Conservation (phyloP, 1,140 invertebrate species). For the Eufriesea mexicana region DNA sequence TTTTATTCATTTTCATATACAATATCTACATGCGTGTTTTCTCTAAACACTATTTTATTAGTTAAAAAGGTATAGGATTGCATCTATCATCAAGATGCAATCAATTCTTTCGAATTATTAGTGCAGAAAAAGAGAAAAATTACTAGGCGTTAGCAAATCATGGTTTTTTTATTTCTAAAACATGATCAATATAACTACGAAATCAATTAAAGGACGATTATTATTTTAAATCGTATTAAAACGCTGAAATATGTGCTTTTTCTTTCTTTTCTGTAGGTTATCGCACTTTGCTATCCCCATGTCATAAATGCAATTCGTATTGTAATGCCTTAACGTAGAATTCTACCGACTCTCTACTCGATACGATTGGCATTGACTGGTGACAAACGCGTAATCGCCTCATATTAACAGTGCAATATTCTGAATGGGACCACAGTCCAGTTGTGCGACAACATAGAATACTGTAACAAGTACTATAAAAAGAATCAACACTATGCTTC, state of each 20-base stretch:
- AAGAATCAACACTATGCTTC: neutral
- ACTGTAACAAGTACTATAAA: conserved; percentile 9
- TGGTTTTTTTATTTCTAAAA: no score
- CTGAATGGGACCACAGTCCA: conserved; percentile 28
- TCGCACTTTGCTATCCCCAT: neutral
- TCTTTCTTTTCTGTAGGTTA: conserved; percentile 14
- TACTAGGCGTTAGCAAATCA: neutral
- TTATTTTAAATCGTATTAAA: neutral
- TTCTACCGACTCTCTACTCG: conserved; percentile 28
- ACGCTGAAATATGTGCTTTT: neutral
- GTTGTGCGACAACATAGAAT: conserved; percentile 23
- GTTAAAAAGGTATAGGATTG: neutral
- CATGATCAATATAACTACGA: neutral
- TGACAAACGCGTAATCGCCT: conserved; percentile 48
- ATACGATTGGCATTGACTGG: conserved; percentile 49
- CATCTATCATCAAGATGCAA: neutral
- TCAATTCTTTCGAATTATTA: neutral
- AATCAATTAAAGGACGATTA: neutral
- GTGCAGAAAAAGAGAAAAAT: neutral
- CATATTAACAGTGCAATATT: conserved; percentile 31
- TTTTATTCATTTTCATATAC: neutral
- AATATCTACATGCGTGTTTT: neutral
- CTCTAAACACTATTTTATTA: neutral
- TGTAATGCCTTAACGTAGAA: conserved; percentile 27
- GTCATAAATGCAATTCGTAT: conserved; percentile 8